These are phyloP conservation scores for Trachelus troglodyta DNA, from an alignment of 2,888 invertebrate species.

Conservation along the genomic window DNA sequence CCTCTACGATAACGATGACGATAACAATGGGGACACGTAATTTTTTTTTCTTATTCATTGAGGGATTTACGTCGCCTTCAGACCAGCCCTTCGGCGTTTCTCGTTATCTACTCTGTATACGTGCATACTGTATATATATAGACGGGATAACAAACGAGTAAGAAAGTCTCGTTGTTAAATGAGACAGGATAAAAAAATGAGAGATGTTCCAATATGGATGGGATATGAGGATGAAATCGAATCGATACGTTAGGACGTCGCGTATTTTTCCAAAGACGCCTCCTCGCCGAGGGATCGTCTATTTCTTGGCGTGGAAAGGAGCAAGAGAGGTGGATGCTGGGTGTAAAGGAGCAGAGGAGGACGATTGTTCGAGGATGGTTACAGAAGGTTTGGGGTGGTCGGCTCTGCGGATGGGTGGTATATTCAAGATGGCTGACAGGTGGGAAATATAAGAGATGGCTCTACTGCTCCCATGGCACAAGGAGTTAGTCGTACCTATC, in stretches of 20 bases:
- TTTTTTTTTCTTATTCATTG: background rate
- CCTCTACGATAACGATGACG: background rate
- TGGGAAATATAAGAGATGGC: background rate
- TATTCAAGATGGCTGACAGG: constrained; percentile 8
- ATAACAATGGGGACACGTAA: background rate
- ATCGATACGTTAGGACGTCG: background rate
- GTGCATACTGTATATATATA: background rate
- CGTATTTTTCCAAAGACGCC: background rate
- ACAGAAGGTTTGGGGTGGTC: background rate
- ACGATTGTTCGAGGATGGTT: background rate
- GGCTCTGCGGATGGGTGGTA: background rate
- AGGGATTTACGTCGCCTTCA: background rate
- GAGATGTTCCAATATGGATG: background rate
- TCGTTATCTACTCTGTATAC: background rate
- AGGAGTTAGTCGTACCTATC: background rate
- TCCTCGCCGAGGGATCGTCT: background rate
- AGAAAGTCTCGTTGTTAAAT: background rate
- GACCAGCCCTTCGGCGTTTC: background rate
- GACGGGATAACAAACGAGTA: background rate
- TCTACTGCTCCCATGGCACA: background rate
- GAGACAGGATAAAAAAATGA: background rate
- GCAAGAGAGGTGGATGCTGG: background rate
- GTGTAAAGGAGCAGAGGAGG: background rate
- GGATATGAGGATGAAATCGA: background rate
- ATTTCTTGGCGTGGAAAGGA: background rate